Evolutionary conservation across 2,888 invertebrate species (phyloP).

Genomic region (Deilephila elpenor): DNA sequence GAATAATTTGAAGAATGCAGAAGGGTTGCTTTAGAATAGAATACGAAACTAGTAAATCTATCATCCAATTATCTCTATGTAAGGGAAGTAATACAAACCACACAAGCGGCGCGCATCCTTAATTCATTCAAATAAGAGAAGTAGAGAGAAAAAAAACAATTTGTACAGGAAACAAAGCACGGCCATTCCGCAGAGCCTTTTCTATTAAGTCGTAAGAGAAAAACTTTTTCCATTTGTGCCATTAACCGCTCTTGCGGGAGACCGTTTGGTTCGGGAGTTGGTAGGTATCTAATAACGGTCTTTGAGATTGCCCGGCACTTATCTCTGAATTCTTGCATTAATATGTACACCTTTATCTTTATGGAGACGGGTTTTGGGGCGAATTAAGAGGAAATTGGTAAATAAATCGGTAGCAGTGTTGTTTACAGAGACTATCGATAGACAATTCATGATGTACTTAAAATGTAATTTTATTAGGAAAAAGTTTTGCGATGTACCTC

Average conservation of each 20-base stretch:
- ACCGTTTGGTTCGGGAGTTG: conserved; percentile 30
- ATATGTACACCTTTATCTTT: conserved; percentile 12
- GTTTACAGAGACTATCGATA: too few species aligned
- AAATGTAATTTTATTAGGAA: too few species aligned
- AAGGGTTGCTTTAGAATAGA: background rate
- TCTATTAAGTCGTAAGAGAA: conserved; percentile 54
- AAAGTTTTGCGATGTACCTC: too few species aligned
- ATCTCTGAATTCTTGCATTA: conserved; percentile 15
- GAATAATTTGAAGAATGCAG: too few species aligned
- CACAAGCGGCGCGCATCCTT: conserved; percentile 35
- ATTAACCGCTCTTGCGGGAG: conserved; percentile 47
- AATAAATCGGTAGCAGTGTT: too few species aligned
- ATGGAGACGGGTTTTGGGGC: background rate
- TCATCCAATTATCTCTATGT: background rate
- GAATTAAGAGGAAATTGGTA: background rate
- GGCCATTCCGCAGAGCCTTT: conserved; percentile 47
- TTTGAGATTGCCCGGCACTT: conserved; percentile 14
- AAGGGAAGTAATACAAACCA: background rate
- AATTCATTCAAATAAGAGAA: conserved; percentile 53
- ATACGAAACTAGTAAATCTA: background rate
- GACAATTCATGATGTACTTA: too few species aligned
- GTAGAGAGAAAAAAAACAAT: conserved; percentile 45
- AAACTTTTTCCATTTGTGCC: conserved; percentile 58
- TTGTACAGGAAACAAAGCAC: conserved; percentile 57
- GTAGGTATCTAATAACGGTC: conserved; percentile 22